Evolutionary conservation across 2,888 invertebrate genomes (phyloP).

Genomic region (Macaria notata): DNA sequence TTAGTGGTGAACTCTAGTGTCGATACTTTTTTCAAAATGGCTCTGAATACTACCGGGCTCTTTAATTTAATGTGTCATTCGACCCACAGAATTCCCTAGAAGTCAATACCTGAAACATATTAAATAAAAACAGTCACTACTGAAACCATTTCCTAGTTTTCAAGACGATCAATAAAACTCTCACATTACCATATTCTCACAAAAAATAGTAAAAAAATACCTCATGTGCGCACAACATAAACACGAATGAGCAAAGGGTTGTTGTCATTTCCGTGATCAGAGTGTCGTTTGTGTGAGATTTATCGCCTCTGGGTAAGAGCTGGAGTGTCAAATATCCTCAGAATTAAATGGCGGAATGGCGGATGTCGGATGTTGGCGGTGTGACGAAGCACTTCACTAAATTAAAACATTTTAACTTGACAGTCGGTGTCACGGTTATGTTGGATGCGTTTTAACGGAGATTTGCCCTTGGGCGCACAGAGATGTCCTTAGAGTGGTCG

Average conservation of each 20-base stretch:
- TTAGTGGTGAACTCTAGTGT: too few species aligned
- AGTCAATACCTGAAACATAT: too few species aligned
- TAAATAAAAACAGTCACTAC: too few species aligned
- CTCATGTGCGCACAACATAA: conserved; percentile 21
- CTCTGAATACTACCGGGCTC: too few species aligned
- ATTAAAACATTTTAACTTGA: conserved; percentile 79
- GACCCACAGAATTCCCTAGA: too few species aligned
- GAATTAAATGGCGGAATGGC: conserved; percentile 45
- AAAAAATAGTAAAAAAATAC: too few species aligned
- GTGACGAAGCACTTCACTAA: conserved; percentile 69
- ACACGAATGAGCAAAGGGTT: conserved; percentile 64
- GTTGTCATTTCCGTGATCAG: conserved; percentile 76
- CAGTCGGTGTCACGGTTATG: conserved; percentile 66
- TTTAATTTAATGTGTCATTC: too few species aligned
- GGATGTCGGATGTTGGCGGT: conserved; percentile 59
- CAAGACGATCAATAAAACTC: too few species aligned
- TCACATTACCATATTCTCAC: too few species aligned
- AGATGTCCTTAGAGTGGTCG: conserved; percentile 25
- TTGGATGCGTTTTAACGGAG: conserved; percentile 55
- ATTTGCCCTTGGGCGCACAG: conserved; percentile 50
- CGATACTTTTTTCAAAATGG: too few species aligned
- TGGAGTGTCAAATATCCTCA: conserved; percentile 65
- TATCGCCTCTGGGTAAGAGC: conserved; percentile 62
- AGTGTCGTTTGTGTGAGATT: conserved; percentile 62
- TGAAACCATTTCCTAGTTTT: too few species aligned